A percentile compares a stretch with the other conserved stretches of the same genome.
Conservation (phyloP, 1,140 invertebrate genomes). For the Pachypeltis micranthus region DNA sequence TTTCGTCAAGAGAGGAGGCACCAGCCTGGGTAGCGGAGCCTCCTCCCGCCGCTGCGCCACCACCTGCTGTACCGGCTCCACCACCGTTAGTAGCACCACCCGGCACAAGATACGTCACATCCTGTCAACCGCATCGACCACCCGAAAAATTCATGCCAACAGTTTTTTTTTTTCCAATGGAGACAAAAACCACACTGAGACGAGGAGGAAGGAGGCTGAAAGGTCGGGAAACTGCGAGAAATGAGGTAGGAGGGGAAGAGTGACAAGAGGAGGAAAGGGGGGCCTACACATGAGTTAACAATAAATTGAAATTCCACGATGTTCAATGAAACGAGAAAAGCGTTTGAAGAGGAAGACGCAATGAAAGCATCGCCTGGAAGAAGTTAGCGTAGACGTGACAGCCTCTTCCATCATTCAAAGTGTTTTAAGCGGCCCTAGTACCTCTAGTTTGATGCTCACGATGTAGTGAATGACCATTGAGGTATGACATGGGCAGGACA, state of each 20-base stretch:
- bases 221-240: no score
- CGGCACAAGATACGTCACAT: slow-evolving; percentile 25
- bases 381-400: no score
- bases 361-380: no score
- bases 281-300: no score
- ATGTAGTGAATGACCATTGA: no score
- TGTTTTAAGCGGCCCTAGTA: no score
- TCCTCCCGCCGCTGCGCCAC: slow-evolving; percentile 23
- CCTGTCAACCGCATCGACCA: slow-evolving; percentile 21
- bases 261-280: not conserved
- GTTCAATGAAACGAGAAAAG: no score
- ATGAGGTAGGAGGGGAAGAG: not conserved
- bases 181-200: not conserved
- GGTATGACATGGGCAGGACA: no score
- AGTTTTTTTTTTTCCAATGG: not conserved
- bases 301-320: no score
- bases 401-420: no score
- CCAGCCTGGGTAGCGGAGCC: slow-evolving; percentile 16
- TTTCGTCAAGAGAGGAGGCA: slow-evolving; percentile 33
- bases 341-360: no score
- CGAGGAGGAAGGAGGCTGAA: not conserved
- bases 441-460: no score
- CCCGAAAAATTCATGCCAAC: not conserved
- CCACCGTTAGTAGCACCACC: slow-evolving; percentile 17
- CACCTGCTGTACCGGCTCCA: slow-evolving; percentile 2